Percentiles rank a stretch among this genome's conserved stretches.
phyloP scores from a whole-genome alignment of 1,140 invertebrate species.

The Papilio glaucus region DNA sequence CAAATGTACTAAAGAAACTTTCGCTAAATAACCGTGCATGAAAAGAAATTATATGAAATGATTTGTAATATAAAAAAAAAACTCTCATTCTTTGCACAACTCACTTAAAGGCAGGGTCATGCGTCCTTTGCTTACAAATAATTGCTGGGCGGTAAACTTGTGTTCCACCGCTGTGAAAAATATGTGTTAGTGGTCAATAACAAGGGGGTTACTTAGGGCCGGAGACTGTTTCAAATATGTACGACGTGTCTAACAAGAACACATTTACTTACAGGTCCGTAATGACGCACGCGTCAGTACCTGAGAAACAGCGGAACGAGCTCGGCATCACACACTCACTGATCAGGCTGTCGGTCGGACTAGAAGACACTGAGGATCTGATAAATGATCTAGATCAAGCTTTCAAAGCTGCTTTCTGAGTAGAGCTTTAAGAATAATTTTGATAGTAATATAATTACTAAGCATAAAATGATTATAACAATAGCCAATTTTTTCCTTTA shows the following conservation, averaged over 20 bases:
- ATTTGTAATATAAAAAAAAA: too few species aligned
- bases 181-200: too few species aligned
- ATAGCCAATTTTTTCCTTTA: constrained; percentile 11
- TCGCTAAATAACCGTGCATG: too few species aligned
- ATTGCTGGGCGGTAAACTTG: too few species aligned
- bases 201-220: too few species aligned
- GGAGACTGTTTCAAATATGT: background rate
- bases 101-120: too few species aligned
- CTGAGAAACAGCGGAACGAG: constrained; percentile 86
- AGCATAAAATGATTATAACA: background rate
- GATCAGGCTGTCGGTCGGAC: constrained; percentile 95
- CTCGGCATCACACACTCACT: constrained; percentile 95
- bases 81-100: too few species aligned
- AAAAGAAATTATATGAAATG: too few species aligned
- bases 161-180: too few species aligned
- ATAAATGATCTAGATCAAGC: constrained; percentile 95
- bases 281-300: constrained; percentile 93
- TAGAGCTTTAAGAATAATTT: background rate
- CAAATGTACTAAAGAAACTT: too few species aligned
- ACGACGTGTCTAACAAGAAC: constrained; percentile 3
- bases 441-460: constrained; percentile 32
- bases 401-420: constrained; percentile 76
- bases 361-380: constrained; percentile 95
- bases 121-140: too few species aligned
- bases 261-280: constrained; percentile 80